Percentiles rank a stretch among this genome's conserved stretches.
phyloP scores from a whole-genome alignment of 2,797 vertebrate genomes.

The Esox lucius region DNA sequence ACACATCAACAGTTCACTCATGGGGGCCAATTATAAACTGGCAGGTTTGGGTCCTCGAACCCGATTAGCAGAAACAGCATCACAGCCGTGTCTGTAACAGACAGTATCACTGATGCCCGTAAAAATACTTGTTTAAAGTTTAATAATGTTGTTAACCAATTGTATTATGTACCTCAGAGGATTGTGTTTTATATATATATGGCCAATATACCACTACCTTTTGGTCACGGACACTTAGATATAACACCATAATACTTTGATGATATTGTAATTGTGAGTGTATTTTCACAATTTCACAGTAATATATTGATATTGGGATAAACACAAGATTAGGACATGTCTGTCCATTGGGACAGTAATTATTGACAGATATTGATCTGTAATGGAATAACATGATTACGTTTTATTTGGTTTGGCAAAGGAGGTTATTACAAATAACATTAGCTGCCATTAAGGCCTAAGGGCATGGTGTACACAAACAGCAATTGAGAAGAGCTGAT shows the following conservation, averaged over 20 bases:
- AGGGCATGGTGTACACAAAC: slow-evolving; percentile 5
- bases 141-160: too few species aligned
- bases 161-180: too few species aligned
- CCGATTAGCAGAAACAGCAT: too few species aligned
- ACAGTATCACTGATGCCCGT: too few species aligned
- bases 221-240: neutral
- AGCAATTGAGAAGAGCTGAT: neutral
- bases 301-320: neutral
- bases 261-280: neutral
- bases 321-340: neutral
- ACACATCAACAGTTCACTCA: too few species aligned
- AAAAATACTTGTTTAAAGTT: too few species aligned
- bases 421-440: slow-evolving; percentile 29
- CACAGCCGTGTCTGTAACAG: too few species aligned
- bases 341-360: neutral
- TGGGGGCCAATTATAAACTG: too few species aligned
- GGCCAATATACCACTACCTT: too few species aligned
- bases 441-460: slow-evolving; percentile 18
- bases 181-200: too few species aligned
- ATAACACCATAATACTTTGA: neutral
- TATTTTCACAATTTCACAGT: neutral
- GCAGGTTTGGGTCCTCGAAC: too few species aligned
- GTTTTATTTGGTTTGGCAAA: slow-evolving; percentile 47
- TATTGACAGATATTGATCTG: slow-evolving; percentile 41
- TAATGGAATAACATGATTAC: slow-evolving; percentile 43